Evolutionary conservation across 2,113 vertebrate genomes (phyloP).

Genomic region (Pantherophis guttatus): DNA sequence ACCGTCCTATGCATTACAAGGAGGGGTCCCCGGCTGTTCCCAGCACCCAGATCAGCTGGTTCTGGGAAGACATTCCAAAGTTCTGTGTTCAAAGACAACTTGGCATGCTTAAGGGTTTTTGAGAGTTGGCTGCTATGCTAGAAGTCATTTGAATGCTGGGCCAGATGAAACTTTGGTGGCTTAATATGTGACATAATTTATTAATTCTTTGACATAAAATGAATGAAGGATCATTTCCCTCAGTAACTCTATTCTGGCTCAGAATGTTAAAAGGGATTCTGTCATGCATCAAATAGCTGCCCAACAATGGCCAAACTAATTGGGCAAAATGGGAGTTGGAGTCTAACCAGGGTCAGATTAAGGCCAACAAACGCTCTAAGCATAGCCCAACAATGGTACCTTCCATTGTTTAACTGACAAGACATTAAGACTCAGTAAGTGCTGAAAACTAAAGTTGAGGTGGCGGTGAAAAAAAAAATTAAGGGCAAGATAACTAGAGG

Average conservation of each 20-base stretch:
- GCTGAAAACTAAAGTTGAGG: not conserved
- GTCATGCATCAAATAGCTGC: not conserved
- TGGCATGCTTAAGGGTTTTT: not conserved
- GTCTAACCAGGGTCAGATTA: not conserved
- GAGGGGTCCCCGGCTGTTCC: not conserved
- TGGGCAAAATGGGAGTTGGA: not conserved
- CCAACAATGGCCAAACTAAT: not conserved
- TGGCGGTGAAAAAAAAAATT: not conserved
- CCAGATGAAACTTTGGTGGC: not conserved
- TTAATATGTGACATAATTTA: not conserved
- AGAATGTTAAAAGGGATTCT: not conserved
- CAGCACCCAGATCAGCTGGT: not conserved
- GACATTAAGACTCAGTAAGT: not conserved
- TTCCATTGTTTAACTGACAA: not conserved
- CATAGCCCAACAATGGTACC: not conserved
- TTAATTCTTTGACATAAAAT: not conserved
- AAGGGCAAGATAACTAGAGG: not conserved
- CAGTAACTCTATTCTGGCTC: not conserved
- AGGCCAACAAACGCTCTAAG: not conserved
- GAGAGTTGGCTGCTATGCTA: not conserved
- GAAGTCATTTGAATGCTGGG: not conserved
- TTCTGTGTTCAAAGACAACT: not conserved
- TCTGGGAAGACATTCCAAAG: not conserved
- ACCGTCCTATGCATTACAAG: not conserved
- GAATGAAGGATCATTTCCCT: not conserved